Percentiles rank a stretch among this genome's conserved stretches.
Evolutionary conservation across 2,113 vertebrate species (phyloP).

Genomic region (Daubentonia madagascariensis): DNA sequence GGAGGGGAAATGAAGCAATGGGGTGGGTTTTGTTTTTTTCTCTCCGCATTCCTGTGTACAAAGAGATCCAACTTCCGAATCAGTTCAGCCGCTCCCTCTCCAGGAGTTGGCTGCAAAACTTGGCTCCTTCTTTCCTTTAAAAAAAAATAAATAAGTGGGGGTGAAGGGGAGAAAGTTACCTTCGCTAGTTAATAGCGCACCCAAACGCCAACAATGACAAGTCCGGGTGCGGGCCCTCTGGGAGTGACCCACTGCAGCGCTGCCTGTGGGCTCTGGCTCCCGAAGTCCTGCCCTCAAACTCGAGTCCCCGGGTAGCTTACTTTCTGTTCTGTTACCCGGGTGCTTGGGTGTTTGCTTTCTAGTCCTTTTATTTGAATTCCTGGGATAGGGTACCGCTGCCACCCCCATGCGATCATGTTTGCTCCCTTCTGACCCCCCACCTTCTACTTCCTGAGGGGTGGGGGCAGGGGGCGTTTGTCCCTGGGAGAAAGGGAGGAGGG

Average conservation of each 20-base stretch:
- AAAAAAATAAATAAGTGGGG: background rate
- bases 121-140: constrained; percentile 42
- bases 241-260: background rate
- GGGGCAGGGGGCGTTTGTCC: background rate
- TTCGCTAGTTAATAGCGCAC: background rate
- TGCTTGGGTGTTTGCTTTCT: background rate
- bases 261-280: background rate
- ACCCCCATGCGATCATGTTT: background rate
- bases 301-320: background rate
- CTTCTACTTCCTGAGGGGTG: background rate
- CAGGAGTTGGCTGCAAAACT: constrained; percentile 49
- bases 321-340: background rate
- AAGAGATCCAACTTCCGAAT: constrained; percentile 74
- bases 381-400: accelerated
- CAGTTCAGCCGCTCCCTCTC: constrained; percentile 66
- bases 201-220: background rate
- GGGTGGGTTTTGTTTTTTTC: constrained; percentile 72
- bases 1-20: constrained; percentile 70
- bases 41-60: constrained; percentile 69
- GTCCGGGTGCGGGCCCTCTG: background rate
- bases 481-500: constrained; percentile 24
- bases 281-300: background rate
- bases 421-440: accelerated
- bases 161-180: background rate
- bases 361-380: background rate